Conservation (phyloP, 2,113 vertebrate species). For the Phalacrocorax carbo region DNA sequence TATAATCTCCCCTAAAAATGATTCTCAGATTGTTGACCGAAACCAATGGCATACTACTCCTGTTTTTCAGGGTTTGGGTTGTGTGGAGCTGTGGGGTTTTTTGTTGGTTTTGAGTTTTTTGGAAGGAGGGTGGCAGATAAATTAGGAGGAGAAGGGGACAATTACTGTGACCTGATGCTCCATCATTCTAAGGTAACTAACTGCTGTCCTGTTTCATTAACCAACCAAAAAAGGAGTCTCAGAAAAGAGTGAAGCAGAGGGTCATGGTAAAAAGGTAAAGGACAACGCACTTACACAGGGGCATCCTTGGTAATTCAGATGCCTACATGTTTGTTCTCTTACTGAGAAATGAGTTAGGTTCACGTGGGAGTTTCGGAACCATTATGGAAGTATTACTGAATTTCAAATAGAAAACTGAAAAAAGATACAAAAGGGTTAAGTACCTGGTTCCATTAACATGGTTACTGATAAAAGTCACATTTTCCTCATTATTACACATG, state of each 20-base stretch:
- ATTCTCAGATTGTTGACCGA: neutral
- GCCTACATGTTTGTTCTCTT: conserved; percentile 40
- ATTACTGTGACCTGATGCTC: neutral
- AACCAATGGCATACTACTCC: neutral
- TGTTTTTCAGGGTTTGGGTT: neutral
- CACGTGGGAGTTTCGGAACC: conserved; percentile 50
- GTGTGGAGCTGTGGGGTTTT: neutral
- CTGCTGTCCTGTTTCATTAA: neutral
- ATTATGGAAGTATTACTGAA: conserved; percentile 61
- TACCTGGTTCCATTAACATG: conserved; percentile 76
- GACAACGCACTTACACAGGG: neutral
- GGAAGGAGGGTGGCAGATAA: neutral
- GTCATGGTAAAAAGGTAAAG: conserved; percentile 15
- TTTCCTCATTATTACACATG: conserved; percentile 77
- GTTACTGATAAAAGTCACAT: conserved; percentile 77
- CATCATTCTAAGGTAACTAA: neutral
- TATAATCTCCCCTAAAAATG: neutral
- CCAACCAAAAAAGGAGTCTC: neutral
- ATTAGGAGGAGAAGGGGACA: neutral
- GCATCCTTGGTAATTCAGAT: conserved; percentile 18
- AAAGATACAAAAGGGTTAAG: conserved; percentile 72
- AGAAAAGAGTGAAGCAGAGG: conserved; percentile 10
- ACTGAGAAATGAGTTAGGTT: neutral
- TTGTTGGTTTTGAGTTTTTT: neutral
- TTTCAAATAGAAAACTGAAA: conserved; percentile 74